Percentiles rank a stretch among this genome's conserved stretches.
These are phyloP conservation scores for Xestia ashworthii DNA, from an alignment of 2,888 invertebrate genomes.

Conservation along the genomic window DNA sequence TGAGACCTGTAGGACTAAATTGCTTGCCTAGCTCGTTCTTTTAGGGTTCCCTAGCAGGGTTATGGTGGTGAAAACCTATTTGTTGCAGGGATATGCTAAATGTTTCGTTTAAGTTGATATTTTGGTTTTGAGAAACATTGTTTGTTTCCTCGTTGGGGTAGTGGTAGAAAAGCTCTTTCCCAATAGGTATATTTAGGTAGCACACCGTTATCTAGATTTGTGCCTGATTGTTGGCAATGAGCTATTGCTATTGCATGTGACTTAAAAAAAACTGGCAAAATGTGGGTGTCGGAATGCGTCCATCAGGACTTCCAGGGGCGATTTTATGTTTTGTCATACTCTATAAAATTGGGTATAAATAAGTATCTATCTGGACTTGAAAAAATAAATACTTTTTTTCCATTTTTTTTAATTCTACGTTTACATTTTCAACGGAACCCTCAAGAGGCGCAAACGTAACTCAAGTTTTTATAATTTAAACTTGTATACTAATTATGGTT, in stretches of 20 bases:
- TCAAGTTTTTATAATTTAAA: constrained; percentile 56
- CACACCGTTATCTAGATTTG: not conserved
- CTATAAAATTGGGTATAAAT: not conserved
- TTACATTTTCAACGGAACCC: constrained; percentile 37
- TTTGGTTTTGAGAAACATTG: not conserved
- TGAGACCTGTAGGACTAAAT: constrained; percentile 67
- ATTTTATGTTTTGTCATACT: not conserved
- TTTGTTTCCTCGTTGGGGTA: not conserved
- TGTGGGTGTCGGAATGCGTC: too few relatives aligned
- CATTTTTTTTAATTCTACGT: not conserved
- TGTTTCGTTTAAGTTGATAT: not conserved
- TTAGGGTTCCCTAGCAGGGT: constrained; percentile 50
- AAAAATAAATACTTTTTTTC: not conserved
- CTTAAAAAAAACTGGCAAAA: too few relatives aligned
- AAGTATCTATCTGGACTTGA: not conserved
- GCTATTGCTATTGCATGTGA: not conserved
- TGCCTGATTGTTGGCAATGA: not conserved
- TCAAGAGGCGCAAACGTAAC: not conserved
- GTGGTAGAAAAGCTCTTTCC: not conserved
- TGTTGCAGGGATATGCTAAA: not conserved
- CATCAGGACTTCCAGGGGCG: not conserved
- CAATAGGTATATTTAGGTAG: not conserved
- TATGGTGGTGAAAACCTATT: not conserved
- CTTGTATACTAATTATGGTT: constrained; percentile 69
- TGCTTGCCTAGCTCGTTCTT: constrained; percentile 72